Base-by-base conservation (phyloP, 2,797 vertebrate species). In the Melanotaenia parkinsoni region DNA sequence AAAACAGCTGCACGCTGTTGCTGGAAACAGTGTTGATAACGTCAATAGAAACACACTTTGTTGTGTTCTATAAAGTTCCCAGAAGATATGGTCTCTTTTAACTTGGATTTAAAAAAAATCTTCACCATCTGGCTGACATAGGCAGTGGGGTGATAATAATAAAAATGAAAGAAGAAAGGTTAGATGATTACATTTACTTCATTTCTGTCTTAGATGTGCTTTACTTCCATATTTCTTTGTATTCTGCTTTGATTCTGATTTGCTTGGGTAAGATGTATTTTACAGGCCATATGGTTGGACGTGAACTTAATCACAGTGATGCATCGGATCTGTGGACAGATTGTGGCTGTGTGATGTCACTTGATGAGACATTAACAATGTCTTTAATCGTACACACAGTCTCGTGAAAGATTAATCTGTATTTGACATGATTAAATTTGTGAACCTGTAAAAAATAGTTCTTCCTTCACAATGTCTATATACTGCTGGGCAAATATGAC, bases 311-410 rank as follows among this genome's bases (percentile, higher is more conserved):
- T 76, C 63, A 72, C 28, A 22, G 16, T 43, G 22, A 53, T 60
- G 58, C 24, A 38, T 80, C 74, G 83, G 86, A 87, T 88, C 79
- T 76, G n/a, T 24, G 0, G 78, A 79, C 64, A 75, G 80, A 77
- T 63, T 83, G 67, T 4, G 13, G 2, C 35, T 51, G 30, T 53
- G 8, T 32, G 26, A 57, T 63, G 12, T 63, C 51, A 56, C 32
- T 59, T 53, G 58, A 51, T 67, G 58, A 53, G 30, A 64, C 24
- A 62, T 32, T 45, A 51, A 67, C 37, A 51, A 38, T 56, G 50
- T 40, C 3, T 70, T 81, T 78, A 82, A 81, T 68, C 63, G 69
- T 60, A 38, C 53, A 26, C 50, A 68, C 5, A 59, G 64, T 73
- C 65, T 82, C 76, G 76, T 77, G 70, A 47, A 12, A 54, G 51